Evolutionary conservation across 2,888 invertebrate species (phyloP), one percentile per base, ranked within the genome.

Genomic region (Callinectes sapidus): DNA sequence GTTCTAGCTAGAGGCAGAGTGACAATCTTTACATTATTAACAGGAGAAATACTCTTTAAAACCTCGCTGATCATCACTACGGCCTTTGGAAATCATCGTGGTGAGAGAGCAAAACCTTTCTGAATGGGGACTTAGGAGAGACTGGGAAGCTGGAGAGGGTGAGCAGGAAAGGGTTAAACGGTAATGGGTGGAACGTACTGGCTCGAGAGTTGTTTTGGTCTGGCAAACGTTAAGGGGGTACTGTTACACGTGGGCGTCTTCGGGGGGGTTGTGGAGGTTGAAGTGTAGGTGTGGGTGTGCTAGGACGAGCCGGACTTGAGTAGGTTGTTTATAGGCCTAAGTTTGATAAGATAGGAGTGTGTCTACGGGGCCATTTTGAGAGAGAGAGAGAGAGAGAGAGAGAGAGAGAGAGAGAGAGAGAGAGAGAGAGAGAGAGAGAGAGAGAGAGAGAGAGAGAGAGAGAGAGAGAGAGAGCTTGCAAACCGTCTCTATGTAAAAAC

Each of bases 361-460:
- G 71, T 71, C n/a, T 71, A 28, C 28, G 10, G 1, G 71, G 61
- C 61, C 61, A 61, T 18, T 71, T 18, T 71, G 71, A 28, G 28
- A 28, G 71, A 5, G 71, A 5, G 66, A 18, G 61, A 18, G 10
- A 18, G 61, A 18, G 61, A 18, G 61, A 18, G 61, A 18, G 61
- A 18, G 61, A 61, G 14, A 61, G 61, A 61, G 61, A 61, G 23
- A 23, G 61, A 61, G 61, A 61, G 61, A 61, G 61, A 61, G 61
- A 61, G 61, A 61, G 61, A 61, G 61, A 61, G 61, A 61, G 61
- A 61, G 61, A 61, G 61, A 61, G 61, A 61, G 61, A 61, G 61
- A 61, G 61, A 61, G 61, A 61, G 61, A 61, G 61, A 61, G 61
- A 61, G 61, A 61, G 61, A 61, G 61, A 61, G 61, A 61, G 61